Base-by-base conservation (phyloP, 2,113 vertebrate species). In the Xenopus borealis region DNA sequence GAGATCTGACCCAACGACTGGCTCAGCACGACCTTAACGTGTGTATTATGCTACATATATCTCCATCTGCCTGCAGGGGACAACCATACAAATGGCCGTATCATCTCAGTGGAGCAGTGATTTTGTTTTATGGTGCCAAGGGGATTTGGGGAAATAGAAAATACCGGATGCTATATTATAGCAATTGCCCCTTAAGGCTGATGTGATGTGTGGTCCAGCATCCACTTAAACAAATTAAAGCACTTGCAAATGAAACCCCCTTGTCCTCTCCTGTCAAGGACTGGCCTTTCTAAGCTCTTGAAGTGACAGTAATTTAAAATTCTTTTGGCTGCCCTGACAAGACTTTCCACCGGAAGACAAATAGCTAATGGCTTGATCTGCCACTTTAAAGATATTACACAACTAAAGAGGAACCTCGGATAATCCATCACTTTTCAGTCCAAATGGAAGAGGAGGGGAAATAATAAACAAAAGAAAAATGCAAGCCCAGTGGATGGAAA, bases 251-350 rank as follows among this genome's bases (percentile, higher is more conserved):
- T 79, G 78, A 80, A 66, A 65, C 72, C 78, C 79, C 79, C 75
- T 27, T 66, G 57, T 61, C 62, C 50, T 68, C 71, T 69, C 59
- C 82, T 80, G 79, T 81, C 83, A 81, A 82, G 81, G 83, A 81
- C 63, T 75, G 79, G 72, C 81, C 72, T 82, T 82, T 81, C 84
- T 82, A 79, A 67, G 71, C 80, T 78, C 80, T 72, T 75, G 80
- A 85, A 82, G 78, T 84, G 82, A 78, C 79, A 71, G 79, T 82
- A 83, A 88, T 86, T 86, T 87, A 83, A 84, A 85, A 83, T 86
- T 87, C 82, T 83, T 85, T 80, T 78, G 77, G 82, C 79, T 75
- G 72, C 62, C 74, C 72, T 84, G 83, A 87, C 83, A 84, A 81
- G 83, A 67, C 81, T 81, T 83, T 83, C 80, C 79, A 82, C 83